Evolutionary conservation across 2,113 vertebrate species (phyloP).

Genomic region (Todiramphus chloris): DNA sequence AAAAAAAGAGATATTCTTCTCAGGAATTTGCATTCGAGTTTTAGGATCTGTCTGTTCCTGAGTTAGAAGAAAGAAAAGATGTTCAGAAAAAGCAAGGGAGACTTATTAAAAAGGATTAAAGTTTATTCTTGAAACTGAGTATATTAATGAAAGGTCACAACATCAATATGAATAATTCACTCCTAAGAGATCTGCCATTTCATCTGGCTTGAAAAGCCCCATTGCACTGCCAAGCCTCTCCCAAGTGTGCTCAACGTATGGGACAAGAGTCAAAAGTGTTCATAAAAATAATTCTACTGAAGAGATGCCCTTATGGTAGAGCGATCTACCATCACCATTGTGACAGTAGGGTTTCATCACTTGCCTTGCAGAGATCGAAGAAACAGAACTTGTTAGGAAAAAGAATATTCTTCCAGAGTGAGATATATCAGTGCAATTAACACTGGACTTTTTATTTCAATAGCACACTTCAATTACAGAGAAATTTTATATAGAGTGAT

Average conservation of each 20-base stretch:
- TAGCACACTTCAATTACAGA: not conserved
- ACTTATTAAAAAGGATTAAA: not conserved
- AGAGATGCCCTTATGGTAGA: not conserved
- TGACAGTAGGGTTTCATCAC: not conserved
- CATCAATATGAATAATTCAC: not conserved
- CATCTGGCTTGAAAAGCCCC: conserved; percentile 10
- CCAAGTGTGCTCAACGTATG: not conserved
- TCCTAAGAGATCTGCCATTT: conserved; percentile 31
- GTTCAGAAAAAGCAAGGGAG: not conserved
- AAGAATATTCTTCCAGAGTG: not conserved
- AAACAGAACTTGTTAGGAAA: conserved; percentile 2
- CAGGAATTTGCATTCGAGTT: not conserved
- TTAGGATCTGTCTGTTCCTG: not conserved
- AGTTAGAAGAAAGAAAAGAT: not conserved
- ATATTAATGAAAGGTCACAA: not conserved
- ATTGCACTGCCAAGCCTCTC: not conserved
- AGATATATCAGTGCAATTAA: not conserved
- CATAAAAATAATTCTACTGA: conserved; percentile 17
- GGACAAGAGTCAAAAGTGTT: conserved; percentile 7
- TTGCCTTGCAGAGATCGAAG: conserved; percentile 6
- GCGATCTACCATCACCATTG: not conserved
- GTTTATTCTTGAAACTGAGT: conserved; percentile 11
- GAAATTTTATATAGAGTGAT: not conserved
- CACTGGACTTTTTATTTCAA: not conserved
- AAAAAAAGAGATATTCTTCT: not conserved